These are phyloP conservation scores for Threskiornis aethiopicus DNA, from an alignment of 2,797 vertebrate genomes.

Conservation along the genomic window DNA sequence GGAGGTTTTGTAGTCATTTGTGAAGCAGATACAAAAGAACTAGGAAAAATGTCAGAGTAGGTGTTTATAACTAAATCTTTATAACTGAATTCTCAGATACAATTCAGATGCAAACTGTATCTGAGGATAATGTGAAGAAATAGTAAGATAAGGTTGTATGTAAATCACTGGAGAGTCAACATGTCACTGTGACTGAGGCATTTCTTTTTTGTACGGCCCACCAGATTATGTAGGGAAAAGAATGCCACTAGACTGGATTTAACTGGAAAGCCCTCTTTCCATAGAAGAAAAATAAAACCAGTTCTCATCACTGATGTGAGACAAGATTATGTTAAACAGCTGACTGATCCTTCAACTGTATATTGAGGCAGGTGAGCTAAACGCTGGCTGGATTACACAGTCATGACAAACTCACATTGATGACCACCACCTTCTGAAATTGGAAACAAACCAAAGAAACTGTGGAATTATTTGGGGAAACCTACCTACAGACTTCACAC, in stretches of 20 bases:
- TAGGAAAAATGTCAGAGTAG: background rate
- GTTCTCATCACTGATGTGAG: background rate
- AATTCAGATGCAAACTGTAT: background rate
- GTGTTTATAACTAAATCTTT: background rate
- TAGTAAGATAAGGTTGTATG: background rate
- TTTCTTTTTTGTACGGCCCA: background rate
- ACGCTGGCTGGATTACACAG: background rate
- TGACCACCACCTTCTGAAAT: background rate
- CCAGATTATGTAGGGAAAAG: background rate
- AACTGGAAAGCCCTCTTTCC: background rate
- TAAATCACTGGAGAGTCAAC: background rate
- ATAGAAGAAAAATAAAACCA: background rate
- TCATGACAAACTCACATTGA: background rate
- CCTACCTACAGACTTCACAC: background rate
- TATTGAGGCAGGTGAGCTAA: background rate
- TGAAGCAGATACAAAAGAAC: background rate
- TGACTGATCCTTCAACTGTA: background rate
- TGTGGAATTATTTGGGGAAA: background rate
- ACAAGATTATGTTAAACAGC: background rate
- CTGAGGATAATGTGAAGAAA: background rate
- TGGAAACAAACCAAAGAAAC: background rate
- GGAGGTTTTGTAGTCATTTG: background rate
- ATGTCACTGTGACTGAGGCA: accelerated
- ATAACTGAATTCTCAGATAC: background rate
- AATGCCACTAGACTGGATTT: background rate